phyloP scores from a whole-genome alignment of 2,113 vertebrate genomes.

The Triplophysa tibetana region DNA sequence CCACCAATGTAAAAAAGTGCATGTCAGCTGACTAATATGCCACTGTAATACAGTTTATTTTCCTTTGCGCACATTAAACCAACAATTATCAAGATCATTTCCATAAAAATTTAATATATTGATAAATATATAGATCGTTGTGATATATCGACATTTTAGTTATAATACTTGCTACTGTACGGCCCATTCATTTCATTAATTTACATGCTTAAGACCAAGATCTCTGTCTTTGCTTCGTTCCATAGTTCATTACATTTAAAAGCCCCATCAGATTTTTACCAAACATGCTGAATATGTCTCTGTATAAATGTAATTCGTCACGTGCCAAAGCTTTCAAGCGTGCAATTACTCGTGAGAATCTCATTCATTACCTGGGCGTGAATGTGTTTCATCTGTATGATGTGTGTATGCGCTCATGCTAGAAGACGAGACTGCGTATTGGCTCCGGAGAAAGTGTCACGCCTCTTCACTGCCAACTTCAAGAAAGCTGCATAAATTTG shows the following conservation, averaged over 20 bases:
- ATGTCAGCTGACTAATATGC: too few relatives aligned
- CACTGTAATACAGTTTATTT: too few relatives aligned
- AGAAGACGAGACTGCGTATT: conserved; percentile 22
- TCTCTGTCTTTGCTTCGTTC: too few relatives aligned
- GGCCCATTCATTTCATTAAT: too few relatives aligned
- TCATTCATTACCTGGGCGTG: background rate
- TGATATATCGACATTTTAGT: too few relatives aligned
- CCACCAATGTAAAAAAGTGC: too few relatives aligned
- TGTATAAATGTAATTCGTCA: background rate
- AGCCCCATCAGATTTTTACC: background rate
- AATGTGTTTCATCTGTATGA: background rate
- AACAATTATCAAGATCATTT: background rate
- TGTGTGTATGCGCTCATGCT: conserved; percentile 5
- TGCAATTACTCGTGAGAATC: conserved; percentile 5
- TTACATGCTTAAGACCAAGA: too few relatives aligned
- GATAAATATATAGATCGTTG: too few relatives aligned
- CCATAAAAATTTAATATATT: too few relatives aligned
- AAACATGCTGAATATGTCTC: background rate
- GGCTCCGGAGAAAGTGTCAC: conserved; percentile 35
- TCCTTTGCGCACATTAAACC: too few relatives aligned
- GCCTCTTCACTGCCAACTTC: conserved; percentile 41
- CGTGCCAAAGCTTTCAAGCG: background rate
- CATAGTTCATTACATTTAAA: too few relatives aligned
- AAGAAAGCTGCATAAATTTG: conserved; percentile 40
- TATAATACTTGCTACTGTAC: too few relatives aligned